A percentile compares a stretch with the other conserved stretches of the same genome.
These are phyloP conservation scores for Hippocampus comes DNA, from an alignment of 2,113 vertebrate species.

Conservation along the genomic window DNA sequence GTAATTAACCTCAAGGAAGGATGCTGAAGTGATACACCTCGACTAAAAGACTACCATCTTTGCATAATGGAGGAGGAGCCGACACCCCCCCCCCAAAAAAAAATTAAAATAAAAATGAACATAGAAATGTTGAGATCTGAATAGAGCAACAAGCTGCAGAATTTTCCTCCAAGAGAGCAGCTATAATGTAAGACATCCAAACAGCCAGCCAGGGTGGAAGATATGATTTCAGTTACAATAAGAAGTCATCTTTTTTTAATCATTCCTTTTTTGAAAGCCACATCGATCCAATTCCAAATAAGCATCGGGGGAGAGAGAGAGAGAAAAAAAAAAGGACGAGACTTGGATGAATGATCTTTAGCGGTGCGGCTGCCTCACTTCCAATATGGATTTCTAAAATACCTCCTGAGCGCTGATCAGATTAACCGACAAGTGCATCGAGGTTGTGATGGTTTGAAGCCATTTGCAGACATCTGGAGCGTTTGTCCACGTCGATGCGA, in stretches of 20 bases:
- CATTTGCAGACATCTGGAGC: constrained; percentile 12
- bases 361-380: constrained; percentile 10
- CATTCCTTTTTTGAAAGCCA: constrained; percentile 17
- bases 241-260: constrained; percentile 28
- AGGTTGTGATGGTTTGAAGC: constrained; percentile 14
- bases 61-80: no score
- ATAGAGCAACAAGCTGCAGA: not conserved
- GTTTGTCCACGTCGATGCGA: constrained; percentile 15
- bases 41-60: no score
- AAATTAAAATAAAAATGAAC: not conserved
- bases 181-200: constrained; percentile 49
- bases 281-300: constrained; percentile 36
- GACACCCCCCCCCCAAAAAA: no score
- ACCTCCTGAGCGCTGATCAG: constrained; percentile 14
- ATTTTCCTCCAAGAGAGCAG: constrained; percentile 39
- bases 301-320: not conserved
- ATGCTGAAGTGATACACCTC: no score
- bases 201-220: constrained; percentile 23
- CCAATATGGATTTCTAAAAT: constrained; percentile 19
- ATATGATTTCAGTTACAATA: constrained; percentile 30
- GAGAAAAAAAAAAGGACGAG: not conserved
- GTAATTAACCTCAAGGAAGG: no score
- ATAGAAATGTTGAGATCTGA: not conserved
- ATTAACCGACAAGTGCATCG: constrained; percentile 17
- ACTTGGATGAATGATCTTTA: constrained; percentile 26